A percentile compares a stretch with the other conserved stretches of the same genome.
phyloP scores from a whole-genome alignment of 2,113 vertebrate genomes.

The Hippocampus mohnikei region DNA sequence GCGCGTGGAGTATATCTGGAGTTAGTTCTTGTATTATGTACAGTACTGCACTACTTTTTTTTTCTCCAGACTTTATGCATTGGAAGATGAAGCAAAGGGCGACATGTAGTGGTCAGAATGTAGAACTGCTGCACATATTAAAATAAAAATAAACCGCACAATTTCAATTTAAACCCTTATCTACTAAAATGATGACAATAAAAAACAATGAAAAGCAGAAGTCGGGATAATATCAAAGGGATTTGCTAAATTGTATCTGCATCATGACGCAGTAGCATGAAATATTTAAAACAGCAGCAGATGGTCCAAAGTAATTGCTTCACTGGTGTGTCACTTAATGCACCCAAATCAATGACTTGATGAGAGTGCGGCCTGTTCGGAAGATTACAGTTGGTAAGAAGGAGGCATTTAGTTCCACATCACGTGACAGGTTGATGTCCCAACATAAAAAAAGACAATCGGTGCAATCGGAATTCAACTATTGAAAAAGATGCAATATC shows the following conservation, averaged over 20 bases:
- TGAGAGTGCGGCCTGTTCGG: not conserved
- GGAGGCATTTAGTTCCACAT: not conserved
- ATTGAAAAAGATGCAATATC: not conserved
- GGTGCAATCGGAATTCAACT: too few species aligned
- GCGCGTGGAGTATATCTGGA: too few species aligned
- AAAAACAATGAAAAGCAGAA: not conserved
- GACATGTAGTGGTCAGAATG: not conserved
- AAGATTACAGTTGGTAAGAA: not conserved
- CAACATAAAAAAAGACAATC: not conserved
- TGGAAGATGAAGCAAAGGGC: not conserved
- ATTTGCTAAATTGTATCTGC: not conserved
- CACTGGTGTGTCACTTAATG: not conserved
- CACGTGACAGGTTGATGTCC: not conserved
- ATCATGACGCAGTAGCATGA: not conserved
- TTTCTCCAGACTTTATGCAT: not conserved
- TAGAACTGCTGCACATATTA: not conserved
- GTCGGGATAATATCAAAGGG: not conserved
- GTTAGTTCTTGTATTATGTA: not conserved
- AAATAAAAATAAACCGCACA: not conserved
- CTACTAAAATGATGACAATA: not conserved
- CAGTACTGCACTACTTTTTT: not conserved
- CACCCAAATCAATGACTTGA: not conserved
- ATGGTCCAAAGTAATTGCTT: not conserved
- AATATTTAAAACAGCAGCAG: not conserved
- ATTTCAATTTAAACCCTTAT: not conserved